Evolutionary conservation across 2,797 vertebrate species (phyloP).

Genomic region (Chaetophractus vellerosus): DNA sequence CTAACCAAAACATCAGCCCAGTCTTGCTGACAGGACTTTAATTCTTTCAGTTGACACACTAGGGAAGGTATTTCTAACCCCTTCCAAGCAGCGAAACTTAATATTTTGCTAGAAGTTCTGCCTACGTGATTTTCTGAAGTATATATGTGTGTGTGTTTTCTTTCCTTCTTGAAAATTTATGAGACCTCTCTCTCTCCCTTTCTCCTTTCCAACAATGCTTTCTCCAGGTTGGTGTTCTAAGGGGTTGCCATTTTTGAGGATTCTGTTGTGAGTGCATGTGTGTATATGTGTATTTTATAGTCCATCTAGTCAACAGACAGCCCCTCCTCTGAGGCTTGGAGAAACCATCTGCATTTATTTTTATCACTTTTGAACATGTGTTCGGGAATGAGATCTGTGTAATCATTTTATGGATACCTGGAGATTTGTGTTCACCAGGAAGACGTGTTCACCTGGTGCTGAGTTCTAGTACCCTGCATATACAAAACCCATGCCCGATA

Average conservation of each 20-base stretch:
- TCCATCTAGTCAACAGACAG: slow-evolving; percentile 83
- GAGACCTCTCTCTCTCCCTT: background rate
- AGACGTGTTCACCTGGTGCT: slow-evolving; percentile 78
- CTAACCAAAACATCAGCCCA: background rate
- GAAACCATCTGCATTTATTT: slow-evolving; percentile 89
- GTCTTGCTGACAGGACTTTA: background rate
- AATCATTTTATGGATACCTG: slow-evolving; percentile 85
- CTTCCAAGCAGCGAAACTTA: slow-evolving; percentile 1
- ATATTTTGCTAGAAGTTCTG: slow-evolving; percentile 8
- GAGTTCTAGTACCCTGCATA: background rate
- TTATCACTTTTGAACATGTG: slow-evolving; percentile 89
- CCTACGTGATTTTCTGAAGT: background rate
- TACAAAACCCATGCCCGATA: background rate
- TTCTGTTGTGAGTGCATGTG: background rate
- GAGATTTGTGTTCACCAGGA: slow-evolving; percentile 86
- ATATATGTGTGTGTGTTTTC: background rate
- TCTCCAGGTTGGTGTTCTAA: background rate
- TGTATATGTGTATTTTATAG: slow-evolving; percentile 72
- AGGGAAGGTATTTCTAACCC: background rate
- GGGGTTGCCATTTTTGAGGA: background rate
- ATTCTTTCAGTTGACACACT: background rate
- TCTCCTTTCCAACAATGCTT: slow-evolving; percentile 75
- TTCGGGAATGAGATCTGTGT: slow-evolving; percentile 86
- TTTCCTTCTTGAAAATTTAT: background rate
- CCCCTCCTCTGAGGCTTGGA: slow-evolving; percentile 78